Percentiles rank a stretch among this genome's conserved stretches.
Evolutionary conservation across 1,140 invertebrate genomes (phyloP).

Genomic region (Rhopalosiphum maidis): DNA sequence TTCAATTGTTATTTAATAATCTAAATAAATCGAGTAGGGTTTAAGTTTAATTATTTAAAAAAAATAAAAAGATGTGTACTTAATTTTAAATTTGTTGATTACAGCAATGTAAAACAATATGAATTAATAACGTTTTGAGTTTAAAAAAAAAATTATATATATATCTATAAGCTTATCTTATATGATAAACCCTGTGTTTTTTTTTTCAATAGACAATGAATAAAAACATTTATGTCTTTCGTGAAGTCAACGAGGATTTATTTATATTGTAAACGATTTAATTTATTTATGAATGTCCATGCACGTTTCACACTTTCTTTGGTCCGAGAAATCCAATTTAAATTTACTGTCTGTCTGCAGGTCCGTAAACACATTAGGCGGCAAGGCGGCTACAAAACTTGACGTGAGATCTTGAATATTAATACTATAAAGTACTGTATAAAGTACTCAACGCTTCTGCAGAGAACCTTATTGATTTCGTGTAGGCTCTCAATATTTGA

Average conservation of each 20-base stretch:
- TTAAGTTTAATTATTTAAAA: neutral
- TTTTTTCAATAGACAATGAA: neutral
- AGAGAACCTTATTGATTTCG: constrained; percentile 22
- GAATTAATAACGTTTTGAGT: neutral
- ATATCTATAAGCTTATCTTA: too few relatives aligned
- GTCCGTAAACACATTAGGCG: constrained; percentile 20
- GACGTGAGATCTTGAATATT: constrained; percentile 37
- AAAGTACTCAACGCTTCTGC: neutral
- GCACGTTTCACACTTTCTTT: constrained; percentile 24
- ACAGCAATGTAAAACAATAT: neutral
- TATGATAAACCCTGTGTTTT: neutral
- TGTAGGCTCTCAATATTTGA: neutral
- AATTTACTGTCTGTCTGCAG: constrained; percentile 29
- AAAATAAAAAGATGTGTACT: too few relatives aligned
- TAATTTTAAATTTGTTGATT: neutral
- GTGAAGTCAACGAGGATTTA: neutral
- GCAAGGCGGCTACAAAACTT: neutral
- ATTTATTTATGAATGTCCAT: neutral
- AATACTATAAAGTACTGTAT: constrained; percentile 31
- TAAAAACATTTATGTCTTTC: constrained; percentile 7
- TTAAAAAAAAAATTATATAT: neutral
- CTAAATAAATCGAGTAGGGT: neutral
- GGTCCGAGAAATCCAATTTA: constrained; percentile 33
- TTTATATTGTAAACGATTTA: constrained; percentile 23
- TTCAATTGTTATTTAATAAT: neutral